Conservation (phyloP, 2,113 vertebrate genomes). For the Daphoenositta chrysoptera region DNA sequence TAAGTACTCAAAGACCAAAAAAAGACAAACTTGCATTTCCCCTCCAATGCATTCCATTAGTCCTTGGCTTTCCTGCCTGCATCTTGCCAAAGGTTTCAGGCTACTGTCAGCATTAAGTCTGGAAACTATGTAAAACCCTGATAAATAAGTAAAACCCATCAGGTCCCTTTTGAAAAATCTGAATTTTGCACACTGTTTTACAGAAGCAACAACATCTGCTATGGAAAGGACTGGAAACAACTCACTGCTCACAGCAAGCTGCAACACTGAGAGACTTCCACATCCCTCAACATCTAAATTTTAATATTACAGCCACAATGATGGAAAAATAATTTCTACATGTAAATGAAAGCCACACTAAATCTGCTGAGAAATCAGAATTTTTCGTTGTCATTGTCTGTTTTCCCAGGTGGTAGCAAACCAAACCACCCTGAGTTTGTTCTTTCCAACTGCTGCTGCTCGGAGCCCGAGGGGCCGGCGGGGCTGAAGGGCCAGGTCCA, state of each 20-base stretch:
- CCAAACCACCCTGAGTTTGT: neutral
- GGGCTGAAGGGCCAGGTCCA: neutral
- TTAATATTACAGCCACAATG: neutral
- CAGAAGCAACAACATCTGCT: neutral
- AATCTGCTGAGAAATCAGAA: neutral
- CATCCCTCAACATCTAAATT: fast-evolving
- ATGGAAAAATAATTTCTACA: neutral
- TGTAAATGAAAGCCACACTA: neutral
- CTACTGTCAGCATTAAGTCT: neutral
- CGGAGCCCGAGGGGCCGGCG: fast-evolving
- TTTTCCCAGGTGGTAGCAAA: neutral
- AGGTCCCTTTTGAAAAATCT: neutral
- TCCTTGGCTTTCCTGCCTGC: neutral
- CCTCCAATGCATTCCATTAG: neutral
- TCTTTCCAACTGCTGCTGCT: neutral
- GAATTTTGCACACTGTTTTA: neutral
- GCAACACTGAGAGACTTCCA: neutral
- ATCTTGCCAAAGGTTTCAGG: neutral
- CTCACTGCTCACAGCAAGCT: neutral
- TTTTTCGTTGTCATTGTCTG: fast-evolving
- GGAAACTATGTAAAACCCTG: neutral
- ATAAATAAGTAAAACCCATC: neutral
- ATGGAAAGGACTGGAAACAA: neutral
- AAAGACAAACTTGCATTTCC: neutral
- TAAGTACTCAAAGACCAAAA: neutral